Evolutionary conservation across 2,888 invertebrate genomes (phyloP).

Genomic region (Chaitophorus viminalis): DNA sequence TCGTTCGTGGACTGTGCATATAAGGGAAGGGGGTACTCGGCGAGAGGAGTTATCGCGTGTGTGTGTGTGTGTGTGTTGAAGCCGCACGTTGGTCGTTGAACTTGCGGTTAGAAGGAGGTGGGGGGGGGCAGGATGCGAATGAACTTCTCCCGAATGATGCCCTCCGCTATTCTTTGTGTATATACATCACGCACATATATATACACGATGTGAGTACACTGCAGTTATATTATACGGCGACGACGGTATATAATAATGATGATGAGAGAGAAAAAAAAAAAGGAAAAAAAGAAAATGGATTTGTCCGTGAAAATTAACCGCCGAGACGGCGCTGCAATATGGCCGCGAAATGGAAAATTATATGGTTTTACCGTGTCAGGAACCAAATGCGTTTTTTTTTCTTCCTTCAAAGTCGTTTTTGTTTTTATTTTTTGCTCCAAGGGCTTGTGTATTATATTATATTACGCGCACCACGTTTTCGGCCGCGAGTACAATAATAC

Average conservation of each 20-base stretch:
- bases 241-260: too few relatives aligned
- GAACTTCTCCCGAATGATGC: neutral
- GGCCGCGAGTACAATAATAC: too few relatives aligned
- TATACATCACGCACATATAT: neutral
- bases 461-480: neutral
- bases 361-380: slow-evolving; percentile 9
- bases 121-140: neutral
- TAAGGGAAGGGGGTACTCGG: too few relatives aligned
- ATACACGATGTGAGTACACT: too few relatives aligned
- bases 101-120: neutral
- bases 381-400: neutral
- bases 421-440: neutral
- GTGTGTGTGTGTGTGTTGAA: too few relatives aligned
- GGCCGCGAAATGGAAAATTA: slow-evolving; percentile 43
- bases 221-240: too few relatives aligned
- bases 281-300: slow-evolving; percentile 47
- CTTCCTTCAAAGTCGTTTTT: neutral
- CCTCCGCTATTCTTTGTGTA: neutral
- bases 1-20: too few relatives aligned
- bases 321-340: slow-evolving; percentile 48
- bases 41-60: too few relatives aligned
- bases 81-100: slow-evolving; percentile 29
- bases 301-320: slow-evolving; percentile 61
- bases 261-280: neutral
- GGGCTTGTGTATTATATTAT: neutral